Evolutionary conservation across 2,797 vertebrate species (phyloP).

Genomic region (Gephyroberyx darwinii): DNA sequence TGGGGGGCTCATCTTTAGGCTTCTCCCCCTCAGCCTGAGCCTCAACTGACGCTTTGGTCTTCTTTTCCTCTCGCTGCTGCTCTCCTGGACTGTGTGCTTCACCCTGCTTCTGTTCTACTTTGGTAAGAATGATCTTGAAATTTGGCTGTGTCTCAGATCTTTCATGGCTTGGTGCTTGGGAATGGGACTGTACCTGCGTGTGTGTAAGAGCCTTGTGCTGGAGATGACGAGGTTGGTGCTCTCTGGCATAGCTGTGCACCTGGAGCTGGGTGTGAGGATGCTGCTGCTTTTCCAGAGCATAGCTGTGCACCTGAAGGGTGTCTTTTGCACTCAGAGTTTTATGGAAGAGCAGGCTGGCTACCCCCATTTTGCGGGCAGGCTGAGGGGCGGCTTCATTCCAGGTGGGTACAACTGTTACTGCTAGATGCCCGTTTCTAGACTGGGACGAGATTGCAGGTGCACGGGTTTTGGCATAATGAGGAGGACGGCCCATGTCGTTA

Average conservation of each 20-base stretch:
- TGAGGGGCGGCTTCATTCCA: constrained; percentile 52
- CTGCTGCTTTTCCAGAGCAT: constrained; percentile 79
- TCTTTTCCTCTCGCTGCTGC: constrained; percentile 22
- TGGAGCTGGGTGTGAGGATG: constrained; percentile 77
- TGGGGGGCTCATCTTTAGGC: constrained; percentile 53
- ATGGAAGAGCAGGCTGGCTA: constrained; percentile 85
- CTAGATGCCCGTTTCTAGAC: constrained; percentile 72
- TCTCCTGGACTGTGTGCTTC: constrained; percentile 21
- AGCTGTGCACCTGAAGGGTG: constrained; percentile 87
- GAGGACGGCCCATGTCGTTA: constrained; percentile 46
- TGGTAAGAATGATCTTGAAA: constrained; percentile 17
- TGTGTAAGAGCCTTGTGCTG: constrained; percentile 53
- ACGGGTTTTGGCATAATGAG: constrained; percentile 74
- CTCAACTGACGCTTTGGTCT: constrained; percentile 28
- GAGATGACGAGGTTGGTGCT: constrained; percentile 71
- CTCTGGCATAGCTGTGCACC: constrained; percentile 82
- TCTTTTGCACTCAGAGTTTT: constrained; percentile 84
- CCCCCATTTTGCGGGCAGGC: constrained; percentile 83
- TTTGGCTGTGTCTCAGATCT: constrained; percentile 24
- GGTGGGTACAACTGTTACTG: constrained; percentile 56
- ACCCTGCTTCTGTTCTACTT: constrained; percentile 4
- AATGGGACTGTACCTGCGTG: constrained; percentile 24
- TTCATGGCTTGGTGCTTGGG: constrained; percentile 28
- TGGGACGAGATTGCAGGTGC: constrained; percentile 66
- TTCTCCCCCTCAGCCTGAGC: constrained; percentile 62